Conservation (phyloP, 2,797 vertebrate genomes). For the Acipenser ruthenus region DNA sequence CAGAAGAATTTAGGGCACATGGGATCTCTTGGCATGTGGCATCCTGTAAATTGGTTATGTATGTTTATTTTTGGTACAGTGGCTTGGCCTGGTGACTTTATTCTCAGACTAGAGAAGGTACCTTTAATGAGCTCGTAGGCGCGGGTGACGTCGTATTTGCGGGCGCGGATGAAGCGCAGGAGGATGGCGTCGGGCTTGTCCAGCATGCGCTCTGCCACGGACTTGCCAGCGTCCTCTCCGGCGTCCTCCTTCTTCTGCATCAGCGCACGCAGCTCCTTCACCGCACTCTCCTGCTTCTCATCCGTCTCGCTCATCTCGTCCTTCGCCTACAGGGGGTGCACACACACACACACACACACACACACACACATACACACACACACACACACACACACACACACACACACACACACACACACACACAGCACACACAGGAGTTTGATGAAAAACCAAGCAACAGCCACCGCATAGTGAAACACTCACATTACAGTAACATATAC, state of each 20-base stretch:
- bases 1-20: no score
- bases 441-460: background rate
- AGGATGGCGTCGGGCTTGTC: slow-evolving; percentile 67
- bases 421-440: background rate
- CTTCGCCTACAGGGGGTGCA: slow-evolving; percentile 65
- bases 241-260: slow-evolving; percentile 58
- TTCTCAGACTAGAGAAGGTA: slow-evolving; percentile 31
- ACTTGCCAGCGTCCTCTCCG: slow-evolving; percentile 60
- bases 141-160: slow-evolving; percentile 77
- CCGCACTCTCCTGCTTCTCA: slow-evolving; percentile 59
- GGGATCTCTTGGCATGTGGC: no score
- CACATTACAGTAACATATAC: no score
- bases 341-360: slow-evolving; percentile 49
- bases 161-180: slow-evolving; percentile 83
- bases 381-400: slow-evolving; percentile 57
- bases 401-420: no score
- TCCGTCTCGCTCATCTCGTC: slow-evolving; percentile 87
- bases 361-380: no score
- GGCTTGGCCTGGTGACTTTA: no score
- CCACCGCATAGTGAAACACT: no score
- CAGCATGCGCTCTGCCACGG: slow-evolving; percentile 64
- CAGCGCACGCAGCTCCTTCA: slow-evolving; percentile 69
- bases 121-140: slow-evolving; percentile 86
- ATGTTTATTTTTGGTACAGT: no score
- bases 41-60: no score